Conservation (phyloP, 1,140 invertebrate genomes). For the Gonioctena quinquepunctata region DNA sequence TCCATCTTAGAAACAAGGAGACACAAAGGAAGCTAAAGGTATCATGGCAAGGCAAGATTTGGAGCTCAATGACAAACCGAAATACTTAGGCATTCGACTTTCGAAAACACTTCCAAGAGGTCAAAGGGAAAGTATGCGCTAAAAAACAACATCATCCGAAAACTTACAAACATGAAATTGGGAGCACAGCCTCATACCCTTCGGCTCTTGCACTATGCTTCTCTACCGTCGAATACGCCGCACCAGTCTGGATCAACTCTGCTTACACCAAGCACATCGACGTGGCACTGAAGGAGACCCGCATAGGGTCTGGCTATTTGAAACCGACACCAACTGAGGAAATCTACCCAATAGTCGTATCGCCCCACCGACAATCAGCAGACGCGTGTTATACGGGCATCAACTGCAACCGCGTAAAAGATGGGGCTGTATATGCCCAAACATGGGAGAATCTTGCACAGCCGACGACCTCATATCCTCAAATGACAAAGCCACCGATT, state of each 20-base stretch:
- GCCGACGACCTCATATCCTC: too few species aligned
- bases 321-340: not conserved
- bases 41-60: too few species aligned
- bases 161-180: not conserved
- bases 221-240: constrained; percentile 5
- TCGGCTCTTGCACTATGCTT: not conserved
- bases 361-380: not conserved
- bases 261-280: not conserved
- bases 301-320: not conserved
- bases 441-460: too few species aligned
- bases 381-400: too few species aligned
- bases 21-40: too few species aligned
- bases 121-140: too few species aligned
- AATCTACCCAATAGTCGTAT: not conserved
- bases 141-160: constrained; percentile 14
- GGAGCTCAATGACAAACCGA: not conserved
- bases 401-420: too few species aligned
- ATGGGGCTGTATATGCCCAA: too few species aligned
- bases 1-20: not conserved
- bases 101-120: too few species aligned
- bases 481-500: too few species aligned
- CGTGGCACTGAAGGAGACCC: not conserved
- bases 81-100: too few species aligned
- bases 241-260: constrained; percentile 4
- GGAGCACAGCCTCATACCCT: not conserved